phyloP scores from a whole-genome alignment of 2,113 vertebrate genomes.

The Isichthys henryi region DNA sequence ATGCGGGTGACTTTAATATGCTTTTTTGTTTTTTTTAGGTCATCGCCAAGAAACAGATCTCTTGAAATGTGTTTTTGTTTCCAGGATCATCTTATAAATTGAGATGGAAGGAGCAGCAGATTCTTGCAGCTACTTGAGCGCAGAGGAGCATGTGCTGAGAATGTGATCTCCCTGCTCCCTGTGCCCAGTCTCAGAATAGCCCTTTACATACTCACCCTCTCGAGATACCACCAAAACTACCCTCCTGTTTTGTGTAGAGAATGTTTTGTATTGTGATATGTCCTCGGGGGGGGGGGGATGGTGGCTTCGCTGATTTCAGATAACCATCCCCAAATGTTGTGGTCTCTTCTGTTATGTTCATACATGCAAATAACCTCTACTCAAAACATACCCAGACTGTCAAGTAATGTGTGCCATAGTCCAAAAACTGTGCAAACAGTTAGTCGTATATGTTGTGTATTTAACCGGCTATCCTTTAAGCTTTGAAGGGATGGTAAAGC shows the following conservation, averaged over 20 bases:
- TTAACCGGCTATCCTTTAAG: not conserved
- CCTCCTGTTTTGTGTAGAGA: not conserved
- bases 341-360: not conserved
- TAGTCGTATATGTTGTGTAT: not conserved
- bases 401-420: not conserved
- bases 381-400: not conserved
- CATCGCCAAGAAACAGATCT: not conserved
- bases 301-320: not conserved
- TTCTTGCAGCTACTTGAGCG: not conserved
- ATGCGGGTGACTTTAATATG: not conserved
- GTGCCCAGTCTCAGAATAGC: not conserved
- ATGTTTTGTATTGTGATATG: not conserved
- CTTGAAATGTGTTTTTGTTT: slow-evolving; percentile 5
- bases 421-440: not conserved
- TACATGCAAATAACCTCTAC: not conserved
- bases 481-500: not conserved
- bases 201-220: not conserved
- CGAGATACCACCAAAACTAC: not conserved
- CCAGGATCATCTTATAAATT: not conserved
- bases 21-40: not conserved
- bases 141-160: not conserved
- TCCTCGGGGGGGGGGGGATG: not conserved
- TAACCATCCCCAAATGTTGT: not conserved
- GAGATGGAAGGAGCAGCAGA: not conserved
- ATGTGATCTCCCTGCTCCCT: not conserved